Evolutionary conservation across 2,888 invertebrate species (phyloP), one percentile per base, ranked within the genome.

Genomic region (Microchrysa polita): DNA sequence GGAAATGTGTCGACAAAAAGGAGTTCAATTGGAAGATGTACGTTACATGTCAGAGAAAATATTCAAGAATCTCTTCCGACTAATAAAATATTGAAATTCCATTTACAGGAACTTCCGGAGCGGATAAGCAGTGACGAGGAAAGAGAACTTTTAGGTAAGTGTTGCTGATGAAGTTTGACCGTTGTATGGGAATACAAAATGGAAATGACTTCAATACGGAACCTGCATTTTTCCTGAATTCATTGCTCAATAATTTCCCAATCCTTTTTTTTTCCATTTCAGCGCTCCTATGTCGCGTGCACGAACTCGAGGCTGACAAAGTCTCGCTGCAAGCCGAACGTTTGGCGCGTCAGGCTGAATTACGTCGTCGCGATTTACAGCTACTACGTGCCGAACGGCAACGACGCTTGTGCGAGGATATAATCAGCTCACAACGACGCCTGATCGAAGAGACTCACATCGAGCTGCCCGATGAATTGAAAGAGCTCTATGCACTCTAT

Each of bases 281-380:
- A 74, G 91, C 93, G 22, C 86, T 98, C 65, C 91, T 98, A 82
- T 94, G 96, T 80, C 90, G 94, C 78, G 96, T 97, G 52, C 97
- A 97, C 82, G 95, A 96, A 84, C 87, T 97, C 73, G 97, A 97
- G 85, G 96, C 97, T 0, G 95, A 96, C 83, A 97, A 96, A 86
- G 90, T 94, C 85, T 96, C 96, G 79, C 87, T 96, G 79, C 95
- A 96, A 84, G 94, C 95, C 1, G 93, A 94, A 81, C 87, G 94
- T 44, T 87, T 96, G 73, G 92, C 95, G 61, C 88, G 94, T 23
- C 93, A 95, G 79, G 95, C 95, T 79, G 96, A 96, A 81, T 88
- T 97, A 74, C 88, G 94, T 55, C 87, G 95, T 74, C 87, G 95
- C 61, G 96, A 96, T 81, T 87, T 95, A 76, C 90, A 95, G 79